Evolutionary conservation across 2,113 vertebrate species (phyloP).

Genomic region (Ophthalmolycus amberensis): DNA sequence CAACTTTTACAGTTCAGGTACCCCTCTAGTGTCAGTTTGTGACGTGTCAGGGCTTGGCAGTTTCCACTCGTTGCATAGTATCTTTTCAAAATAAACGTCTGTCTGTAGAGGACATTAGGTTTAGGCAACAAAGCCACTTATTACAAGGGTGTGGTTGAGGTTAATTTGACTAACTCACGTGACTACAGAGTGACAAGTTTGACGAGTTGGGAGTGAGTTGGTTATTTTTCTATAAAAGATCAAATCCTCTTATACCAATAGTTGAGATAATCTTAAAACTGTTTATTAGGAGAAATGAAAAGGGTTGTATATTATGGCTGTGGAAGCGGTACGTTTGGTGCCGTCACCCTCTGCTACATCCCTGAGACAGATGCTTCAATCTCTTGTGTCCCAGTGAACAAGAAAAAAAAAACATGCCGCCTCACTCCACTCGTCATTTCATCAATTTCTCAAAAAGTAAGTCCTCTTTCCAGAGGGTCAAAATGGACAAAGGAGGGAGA

Average conservation of each 20-base stretch:
- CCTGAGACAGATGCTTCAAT: conserved; percentile 21
- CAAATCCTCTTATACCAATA: not conserved
- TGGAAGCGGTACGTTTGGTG: not conserved
- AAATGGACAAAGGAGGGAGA: conserved; percentile 45
- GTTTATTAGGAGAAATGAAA: not conserved
- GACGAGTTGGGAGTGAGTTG: not conserved
- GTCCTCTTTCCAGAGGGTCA: conserved; percentile 44
- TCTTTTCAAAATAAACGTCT: not conserved
- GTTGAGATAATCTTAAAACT: not conserved
- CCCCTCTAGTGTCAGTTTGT: not conserved
- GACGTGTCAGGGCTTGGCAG: not conserved
- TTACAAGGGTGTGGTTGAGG: not conserved
- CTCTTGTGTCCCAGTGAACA: conserved; percentile 13
- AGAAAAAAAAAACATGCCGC: not conserved
- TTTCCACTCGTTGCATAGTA: not conserved
- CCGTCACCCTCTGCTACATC: not conserved
- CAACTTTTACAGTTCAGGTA: not conserved
- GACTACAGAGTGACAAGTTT: not conserved
- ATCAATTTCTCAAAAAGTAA: conserved; percentile 62
- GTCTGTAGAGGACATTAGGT: not conserved
- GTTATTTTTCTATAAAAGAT: not conserved
- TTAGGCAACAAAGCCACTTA: not conserved
- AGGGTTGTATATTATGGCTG: not conserved
- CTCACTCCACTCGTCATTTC: conserved; percentile 60
- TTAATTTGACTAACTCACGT: not conserved